Base-by-base conservation (phyloP, 2,888 invertebrate species). In the Oxytorus armatus region DNA sequence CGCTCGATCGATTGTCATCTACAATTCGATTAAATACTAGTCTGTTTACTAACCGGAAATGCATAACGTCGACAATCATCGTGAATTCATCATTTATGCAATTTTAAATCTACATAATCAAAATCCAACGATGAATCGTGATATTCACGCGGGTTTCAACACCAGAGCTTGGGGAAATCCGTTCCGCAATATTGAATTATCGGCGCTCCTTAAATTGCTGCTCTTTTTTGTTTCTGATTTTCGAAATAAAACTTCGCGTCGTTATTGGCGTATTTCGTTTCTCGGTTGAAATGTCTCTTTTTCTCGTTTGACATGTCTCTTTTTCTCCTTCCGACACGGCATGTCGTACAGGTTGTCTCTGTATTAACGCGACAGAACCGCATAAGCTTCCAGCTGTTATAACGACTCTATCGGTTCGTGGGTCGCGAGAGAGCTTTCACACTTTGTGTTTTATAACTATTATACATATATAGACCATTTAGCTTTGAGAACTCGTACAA, bases 371-470 rank as follows among this genome's bases (percentile, higher is more conserved):
- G 53, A 47, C 55, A 36, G 29, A 53, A 61, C 23, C 36, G 29
- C 36, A n/a, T 16, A 23, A 55, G 63, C 51, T 70, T 66, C 33
- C 66, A 75, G 59, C 59, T 36, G 70, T 79, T 23, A 33, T 75
- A 79, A 75, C 69, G 65, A 79, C 68, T 68, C 59, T 75, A 70
- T 75, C 65, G 57, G 57, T 65, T 66, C 33, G 23, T 44, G 55
- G 51, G 69, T 51, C 29, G 33, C 18, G 23, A 21, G 44, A 49
- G 49, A 61, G 72, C 53, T 72, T 39, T 18, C 23, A 59, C 59
- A 51, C 70, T 51, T 53, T 18, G 59, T 55, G 14, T 42, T 11
- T 65, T 57, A 47, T 42, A 65, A 21, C 61, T 55, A 16, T 55
- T 29, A 18, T 29, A 1, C 8, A n/a, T 29, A 18, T 29, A 1